These are phyloP conservation scores for Tetranychus cinnabarinus DNA, from an alignment of 1,140 invertebrate species.

Conservation along the genomic window DNA sequence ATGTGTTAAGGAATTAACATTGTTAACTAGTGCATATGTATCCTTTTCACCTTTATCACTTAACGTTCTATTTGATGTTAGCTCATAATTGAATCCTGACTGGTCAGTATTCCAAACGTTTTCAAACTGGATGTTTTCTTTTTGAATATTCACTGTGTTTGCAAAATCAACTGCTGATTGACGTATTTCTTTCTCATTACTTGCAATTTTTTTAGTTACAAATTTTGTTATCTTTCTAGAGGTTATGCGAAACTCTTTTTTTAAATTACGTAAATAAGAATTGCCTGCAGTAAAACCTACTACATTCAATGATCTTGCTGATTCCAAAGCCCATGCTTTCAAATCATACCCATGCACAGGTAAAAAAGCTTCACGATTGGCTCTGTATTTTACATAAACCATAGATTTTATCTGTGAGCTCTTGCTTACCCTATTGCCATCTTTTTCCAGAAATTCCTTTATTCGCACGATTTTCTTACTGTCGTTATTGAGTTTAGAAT, in stretches of 20 bases:
- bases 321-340: background rate
- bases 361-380: background rate
- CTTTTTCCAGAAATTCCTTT: background rate
- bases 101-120: too few relatives aligned
- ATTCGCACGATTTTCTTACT: background rate
- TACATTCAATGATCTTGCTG: background rate
- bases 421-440: background rate
- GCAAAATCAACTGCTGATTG: too few relatives aligned
- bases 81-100: too few relatives aligned
- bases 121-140: too few relatives aligned
- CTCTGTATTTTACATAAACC: conserved; percentile 2
- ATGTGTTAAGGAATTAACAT: background rate
- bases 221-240: background rate
- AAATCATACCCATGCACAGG: background rate
- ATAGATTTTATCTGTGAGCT: background rate
- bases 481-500: background rate
- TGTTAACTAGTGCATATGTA: background rate
- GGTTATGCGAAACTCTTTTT: background rate
- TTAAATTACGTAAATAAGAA: background rate
- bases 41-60: background rate
- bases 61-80: background rate
- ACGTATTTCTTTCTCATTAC: background rate
- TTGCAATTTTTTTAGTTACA: background rate
- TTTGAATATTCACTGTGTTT: too few relatives aligned
- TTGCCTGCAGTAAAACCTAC: background rate